Base-by-base conservation (phyloP, 1,140 invertebrate species). In the Macrobrachium rosenbergii region DNA sequence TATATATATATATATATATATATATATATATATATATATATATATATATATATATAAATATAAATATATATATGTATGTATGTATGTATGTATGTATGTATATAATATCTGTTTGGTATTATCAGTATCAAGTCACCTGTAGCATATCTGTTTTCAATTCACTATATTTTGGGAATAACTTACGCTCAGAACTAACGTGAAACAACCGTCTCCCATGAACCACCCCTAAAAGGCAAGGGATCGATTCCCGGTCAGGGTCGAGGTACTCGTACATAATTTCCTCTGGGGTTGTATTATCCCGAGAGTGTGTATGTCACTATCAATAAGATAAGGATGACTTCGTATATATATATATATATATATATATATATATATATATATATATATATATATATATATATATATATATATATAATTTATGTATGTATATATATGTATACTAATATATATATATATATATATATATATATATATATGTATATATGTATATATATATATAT, bases 381-480 rank as follows among this genome's bases (percentile, higher is more conserved):
- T 19, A 19, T n/a, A 69, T 69, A 69, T n/a, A 69, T n/a, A 69
- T n/a, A 69, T 69, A 69, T n/a, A 69, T 69, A 69, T n/a, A 69
- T 69, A 69, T 12, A 69, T 69, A 69, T 69, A 69, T 19, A 69
- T 21, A 69, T 69, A 21, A 69, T 69, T 21, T 69, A 69, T 69
- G n/a, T 69, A 69, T 69, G n/a, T 69, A 21, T 69, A 21, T 69
- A 21, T 69, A n/a, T n/a, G n/a, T 69, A 69, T 69, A 69, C 11
- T 17, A n/a, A 5, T 19, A 12, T 69, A 19, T n/a, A 69, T 69
- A 69, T 69, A 69, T 69, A 69, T 69, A 69, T 69, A 69, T 69
- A 69, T 69, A 69, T 69, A 69, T 69, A 69, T 69, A 69, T 69
- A 69, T 69, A 69, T 69, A 69, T 69, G n/a, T 69, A 69, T 69